Base-by-base conservation (phyloP, 2,113 vertebrate species). In the Cinclus cinclus region DNA sequence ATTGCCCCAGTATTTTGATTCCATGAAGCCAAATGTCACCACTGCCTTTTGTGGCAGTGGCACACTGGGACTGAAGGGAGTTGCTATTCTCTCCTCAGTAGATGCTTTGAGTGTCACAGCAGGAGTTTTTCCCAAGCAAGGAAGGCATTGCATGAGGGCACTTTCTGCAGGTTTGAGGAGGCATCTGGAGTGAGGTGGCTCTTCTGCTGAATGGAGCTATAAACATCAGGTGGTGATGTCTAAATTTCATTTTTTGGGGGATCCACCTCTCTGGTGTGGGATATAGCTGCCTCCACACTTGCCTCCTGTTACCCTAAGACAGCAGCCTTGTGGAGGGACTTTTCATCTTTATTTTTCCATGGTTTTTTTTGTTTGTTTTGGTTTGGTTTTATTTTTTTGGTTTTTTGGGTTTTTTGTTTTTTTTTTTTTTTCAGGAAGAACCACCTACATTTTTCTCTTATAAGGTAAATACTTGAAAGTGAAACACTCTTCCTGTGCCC, bases 401-500 rank as follows among this genome's bases (percentile, higher is more conserved):
- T 41, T 41, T 41, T 41, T 41, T 41, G 11, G 11, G 9, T 50
- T 50, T 50, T 28, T 17, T 28, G 67, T 71, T 47, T 78, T 69
- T 52, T 60, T 49, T 69, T 68, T 39, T 19, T 82, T 74, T 90
- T 68, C 67, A 56, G 20, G 6, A 96, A 96, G 86, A 96, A 41
- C 95, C 97, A 93, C 97, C 97, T 96, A 97, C 96, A 95, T 95
- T 83, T 96, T 97, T 95, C 93, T 96, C 92, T 96, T 73, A 86
- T 63, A 83, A 96, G 71, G 90, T n/a, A 94, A 96, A 91, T 92
- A 92, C 91, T 88, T 78, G 62, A 85, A 96, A 95, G 73, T 87
- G 94, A 95, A 96, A 90, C 81, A 1, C 70, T 95, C 95, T 97
- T 97, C 97, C 97, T 97, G 95, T 97, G 91, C 95, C 94, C 58